phyloP scores from a whole-genome alignment of 2,113 vertebrate genomes.

The Ploceus nigricollis region DNA sequence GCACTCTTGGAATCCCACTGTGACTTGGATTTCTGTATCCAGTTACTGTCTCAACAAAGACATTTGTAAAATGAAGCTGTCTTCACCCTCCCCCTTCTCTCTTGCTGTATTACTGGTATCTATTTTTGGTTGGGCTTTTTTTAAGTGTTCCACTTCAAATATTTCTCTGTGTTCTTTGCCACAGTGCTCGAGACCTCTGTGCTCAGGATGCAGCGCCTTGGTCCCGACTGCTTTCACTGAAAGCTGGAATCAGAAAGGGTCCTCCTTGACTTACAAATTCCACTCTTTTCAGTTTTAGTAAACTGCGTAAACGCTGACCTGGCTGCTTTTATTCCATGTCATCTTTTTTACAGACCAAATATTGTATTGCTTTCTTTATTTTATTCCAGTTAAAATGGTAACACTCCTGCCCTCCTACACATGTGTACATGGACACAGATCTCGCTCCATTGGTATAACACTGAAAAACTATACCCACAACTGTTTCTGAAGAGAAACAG shows the following conservation, averaged over 20 bases:
- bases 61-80: slow-evolving; percentile 47
- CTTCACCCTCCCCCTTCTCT: slow-evolving; percentile 38
- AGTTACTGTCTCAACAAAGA: slow-evolving; percentile 61
- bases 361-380: neutral
- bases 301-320: neutral
- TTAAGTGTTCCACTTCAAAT: slow-evolving; percentile 1
- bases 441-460: neutral
- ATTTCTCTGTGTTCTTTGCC: neutral
- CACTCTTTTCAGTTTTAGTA: neutral
- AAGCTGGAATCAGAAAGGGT: neutral
- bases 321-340: neutral
- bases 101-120: slow-evolving; percentile 28
- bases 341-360: neutral
- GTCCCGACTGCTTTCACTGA: neutral
- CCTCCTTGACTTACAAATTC: neutral
- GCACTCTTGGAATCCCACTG: slow-evolving; percentile 26
- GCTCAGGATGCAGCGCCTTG: accelerated
- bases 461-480: neutral
- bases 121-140: slow-evolving; percentile 34
- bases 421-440: neutral
- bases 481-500: neutral
- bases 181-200: neutral
- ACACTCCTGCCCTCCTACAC: neutral
- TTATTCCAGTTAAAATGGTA: neutral
- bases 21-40: slow-evolving; percentile 46